Percentiles rank a stretch among this genome's conserved stretches.
Evolutionary conservation across 2,888 invertebrate genomes (phyloP).

Genomic region (Thysanoteuthis rhombus): DNA sequence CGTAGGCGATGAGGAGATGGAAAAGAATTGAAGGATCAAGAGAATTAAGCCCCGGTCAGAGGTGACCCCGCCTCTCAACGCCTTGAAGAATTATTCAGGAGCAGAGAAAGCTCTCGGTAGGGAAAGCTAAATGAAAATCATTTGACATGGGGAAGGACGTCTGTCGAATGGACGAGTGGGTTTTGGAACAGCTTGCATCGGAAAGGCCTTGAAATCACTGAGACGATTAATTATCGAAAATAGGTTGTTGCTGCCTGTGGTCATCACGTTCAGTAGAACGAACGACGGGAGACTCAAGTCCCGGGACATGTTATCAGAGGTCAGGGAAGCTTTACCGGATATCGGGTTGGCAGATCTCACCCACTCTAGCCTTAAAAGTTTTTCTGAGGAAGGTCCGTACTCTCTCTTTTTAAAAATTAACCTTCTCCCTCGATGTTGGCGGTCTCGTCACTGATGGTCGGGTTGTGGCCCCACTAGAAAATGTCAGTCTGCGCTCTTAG

Average conservation of each 20-base stretch:
- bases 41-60: too few species aligned
- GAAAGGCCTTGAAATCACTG: not conserved
- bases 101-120: not conserved
- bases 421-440: not conserved
- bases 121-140: not conserved
- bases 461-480: not conserved
- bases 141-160: not conserved
- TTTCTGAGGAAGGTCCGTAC: not conserved
- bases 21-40: too few species aligned
- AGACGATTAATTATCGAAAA: not conserved
- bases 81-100: not conserved
- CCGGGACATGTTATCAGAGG: not conserved
- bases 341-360: not conserved
- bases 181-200: not conserved
- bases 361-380: not conserved
- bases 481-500: not conserved
- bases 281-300: not conserved
- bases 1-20: too few species aligned
- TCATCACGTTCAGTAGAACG: not conserved
- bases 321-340: not conserved
- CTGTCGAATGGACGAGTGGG: not conserved
- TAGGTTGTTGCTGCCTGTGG: not conserved
- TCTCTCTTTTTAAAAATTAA: not conserved
- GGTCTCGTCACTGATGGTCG: not conserved
- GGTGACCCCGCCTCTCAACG: too few species aligned